Evolutionary conservation across 2,113 vertebrate species (phyloP).

Genomic region (Willisornis vidua): DNA sequence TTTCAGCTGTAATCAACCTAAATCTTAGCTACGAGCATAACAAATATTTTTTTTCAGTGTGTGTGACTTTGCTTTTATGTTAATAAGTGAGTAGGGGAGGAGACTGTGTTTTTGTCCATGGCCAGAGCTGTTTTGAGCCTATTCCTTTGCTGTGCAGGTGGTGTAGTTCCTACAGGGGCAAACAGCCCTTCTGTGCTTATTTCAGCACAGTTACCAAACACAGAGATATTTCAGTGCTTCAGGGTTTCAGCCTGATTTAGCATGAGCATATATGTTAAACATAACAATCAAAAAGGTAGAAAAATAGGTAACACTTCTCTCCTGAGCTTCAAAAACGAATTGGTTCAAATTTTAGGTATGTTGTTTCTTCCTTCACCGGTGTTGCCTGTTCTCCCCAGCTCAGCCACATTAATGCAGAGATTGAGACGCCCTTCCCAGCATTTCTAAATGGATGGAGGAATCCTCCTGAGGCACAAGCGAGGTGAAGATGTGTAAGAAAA

Average conservation of each 20-base stretch:
- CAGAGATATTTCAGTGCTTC: background rate
- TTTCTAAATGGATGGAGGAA: background rate
- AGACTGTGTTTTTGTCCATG: background rate
- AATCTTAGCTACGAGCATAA: conserved; percentile 7
- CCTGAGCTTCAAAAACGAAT: background rate
- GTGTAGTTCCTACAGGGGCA: background rate
- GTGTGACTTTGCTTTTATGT: background rate
- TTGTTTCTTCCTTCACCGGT: background rate
- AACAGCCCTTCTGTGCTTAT: background rate
- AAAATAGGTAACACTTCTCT: background rate
- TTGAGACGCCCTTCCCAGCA: background rate
- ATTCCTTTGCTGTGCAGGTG: background rate
- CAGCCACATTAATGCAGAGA: background rate
- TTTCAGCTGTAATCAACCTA: conserved; percentile 46
- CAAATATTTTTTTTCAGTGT: background rate
- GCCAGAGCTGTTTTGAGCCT: background rate
- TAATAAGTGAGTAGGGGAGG: background rate
- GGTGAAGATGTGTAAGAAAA: conserved; percentile 8
- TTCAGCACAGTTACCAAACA: background rate
- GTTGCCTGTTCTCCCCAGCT: background rate
- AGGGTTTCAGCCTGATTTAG: background rate
- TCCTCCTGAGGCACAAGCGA: background rate
- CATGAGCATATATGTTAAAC: background rate
- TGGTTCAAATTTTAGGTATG: background rate
- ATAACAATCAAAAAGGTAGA: background rate